Evolutionary conservation across 2,797 vertebrate genomes (phyloP), one percentile per base, ranked within the genome.

Genomic region (Macropodus opercularis): DNA sequence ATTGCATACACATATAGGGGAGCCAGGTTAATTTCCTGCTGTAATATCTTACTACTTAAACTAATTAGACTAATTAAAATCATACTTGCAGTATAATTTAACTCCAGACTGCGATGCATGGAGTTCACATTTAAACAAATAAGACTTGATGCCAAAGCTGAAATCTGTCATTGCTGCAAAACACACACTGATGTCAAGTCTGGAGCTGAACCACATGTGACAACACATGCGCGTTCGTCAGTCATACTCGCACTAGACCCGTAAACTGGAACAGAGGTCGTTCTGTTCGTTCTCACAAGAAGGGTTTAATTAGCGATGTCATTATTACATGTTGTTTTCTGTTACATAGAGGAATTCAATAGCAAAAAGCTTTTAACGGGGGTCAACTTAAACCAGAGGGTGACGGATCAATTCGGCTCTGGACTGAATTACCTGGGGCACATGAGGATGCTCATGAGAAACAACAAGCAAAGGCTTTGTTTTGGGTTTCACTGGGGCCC

Each of bases 381-480:
- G 57, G 58, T 62, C 54, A 70, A 31, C 51, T 60, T 22, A 40
- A 60, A 39, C 40, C 31, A 31, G 8, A 49, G 10, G 32, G 38
- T 36, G 44, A 42, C 9, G 52, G 32, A 61, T 51, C 63, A 47
- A 22, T 17, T 11, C 51, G 38, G 29, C 26, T 73, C 42, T 64
- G 67, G 34, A 41, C 38, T 54, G 21, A 73, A 75, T 68, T 72
- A 72, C 57, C 21, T 44, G 42, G 12, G 54, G 21, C 21, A 21
- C 19, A 13, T 15, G n/a, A 49, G 6, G 40, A 50, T 15, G 36
- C 52, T 34, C 24, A 41, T n/a, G 32, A 51, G 26, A 17, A 51
- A 48, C 67, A 55, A 74, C 24, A 49, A 69, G 72, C 31, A 55
- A 54, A 53, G 49, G 23, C 48, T 78, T 63, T 64, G 69, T 69